These are phyloP conservation scores for Drosophila persimilis DNA, from an alignment of 1,140 invertebrate species.

Conservation along the genomic window DNA sequence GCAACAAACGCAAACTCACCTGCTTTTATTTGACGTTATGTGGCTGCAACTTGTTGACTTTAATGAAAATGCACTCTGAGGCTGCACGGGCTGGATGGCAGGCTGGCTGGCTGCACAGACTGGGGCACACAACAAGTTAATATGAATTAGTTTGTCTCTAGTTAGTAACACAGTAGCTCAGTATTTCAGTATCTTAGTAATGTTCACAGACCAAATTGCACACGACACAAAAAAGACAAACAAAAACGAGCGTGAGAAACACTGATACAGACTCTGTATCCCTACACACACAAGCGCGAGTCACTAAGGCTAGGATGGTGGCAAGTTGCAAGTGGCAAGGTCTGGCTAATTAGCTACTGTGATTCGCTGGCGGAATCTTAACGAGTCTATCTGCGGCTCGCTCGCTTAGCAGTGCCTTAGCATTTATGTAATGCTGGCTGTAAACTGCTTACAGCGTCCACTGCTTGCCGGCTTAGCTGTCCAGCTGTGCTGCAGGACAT, in stretches of 20 bases:
- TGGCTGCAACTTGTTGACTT: conserved; percentile 77
- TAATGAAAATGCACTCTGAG: conserved; percentile 70
- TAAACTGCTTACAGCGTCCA: conserved; percentile 61
- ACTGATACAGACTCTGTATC: conserved; percentile 20
- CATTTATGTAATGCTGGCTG: conserved; percentile 63
- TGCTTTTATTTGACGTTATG: conserved; percentile 53
- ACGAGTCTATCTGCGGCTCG: conserved; percentile 17
- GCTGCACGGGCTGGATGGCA: conserved; percentile 23
- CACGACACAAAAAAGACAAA: conserved; percentile 37
- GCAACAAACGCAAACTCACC: conserved; percentile 55
- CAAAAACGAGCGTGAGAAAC: conserved; percentile 20
- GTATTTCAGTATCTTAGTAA: conserved; percentile 42
- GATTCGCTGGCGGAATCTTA: conserved; percentile 17
- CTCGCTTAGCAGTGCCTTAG: conserved; percentile 36
- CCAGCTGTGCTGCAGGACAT: neutral
- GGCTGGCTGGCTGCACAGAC: conserved; percentile 19
- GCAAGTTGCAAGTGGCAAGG: no score
- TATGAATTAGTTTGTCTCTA: conserved; percentile 53
- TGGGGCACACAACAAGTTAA: conserved; percentile 62
- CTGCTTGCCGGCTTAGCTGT: conserved; percentile 38
- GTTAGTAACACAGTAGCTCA: conserved; percentile 4
- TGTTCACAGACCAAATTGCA: conserved; percentile 57
- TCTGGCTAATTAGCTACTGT: conserved; percentile 50
- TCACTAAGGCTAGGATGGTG: conserved; percentile 37
- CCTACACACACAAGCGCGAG: conserved; percentile 30